Base-by-base conservation (phyloP, 2,797 vertebrate species). In the Sparidentex hasta region DNA sequence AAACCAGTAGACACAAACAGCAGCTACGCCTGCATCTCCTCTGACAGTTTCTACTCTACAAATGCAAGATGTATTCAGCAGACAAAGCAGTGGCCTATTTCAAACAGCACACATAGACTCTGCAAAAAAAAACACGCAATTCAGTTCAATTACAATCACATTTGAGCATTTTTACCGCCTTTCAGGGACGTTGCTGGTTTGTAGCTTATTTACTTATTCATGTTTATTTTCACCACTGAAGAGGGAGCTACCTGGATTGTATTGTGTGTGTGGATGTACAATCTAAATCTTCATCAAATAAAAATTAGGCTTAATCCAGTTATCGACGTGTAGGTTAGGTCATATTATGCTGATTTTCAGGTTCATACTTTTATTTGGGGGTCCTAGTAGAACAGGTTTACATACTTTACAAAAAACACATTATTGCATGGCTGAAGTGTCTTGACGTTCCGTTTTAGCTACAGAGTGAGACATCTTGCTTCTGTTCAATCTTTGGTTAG, bases 1-100 rank as follows among this genome's bases (percentile, higher is more conserved):
- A 85, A 72, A 70, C 70, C 68, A 71, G 65, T 61, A 52, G 21
- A 84, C 75, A 83, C 82, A 65, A 83, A 73, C 66, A 73, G 74
- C 80, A 65, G 67, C 29, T 71, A 67, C 0, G 27, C 75, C 59
- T 44, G 43, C 68, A 47, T 76, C 72, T 82, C 56, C 65, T 80
- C 65, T 54, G 62, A 86, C 75, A 47, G 78, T 21, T 71, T 57
- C 63, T 57, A 64, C 66, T 61, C 71, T 67, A 56, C 65, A 74
- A 62, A 74, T 3, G 50, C 1, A 43, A 59, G 20, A 65, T 27
- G 11, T 17, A 13, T 51, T 58, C 47, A 69, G 51, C 61, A 56
- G 59, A 65, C 58, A 76, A 63, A 65, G 44, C 62, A 17, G 9
- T n/a, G 65, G 73, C 61, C 55, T 47, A 57, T 72, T 80, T 73